Conservation (phyloP, 2,797 vertebrate genomes). For the Ataeniobius toweri region DNA sequence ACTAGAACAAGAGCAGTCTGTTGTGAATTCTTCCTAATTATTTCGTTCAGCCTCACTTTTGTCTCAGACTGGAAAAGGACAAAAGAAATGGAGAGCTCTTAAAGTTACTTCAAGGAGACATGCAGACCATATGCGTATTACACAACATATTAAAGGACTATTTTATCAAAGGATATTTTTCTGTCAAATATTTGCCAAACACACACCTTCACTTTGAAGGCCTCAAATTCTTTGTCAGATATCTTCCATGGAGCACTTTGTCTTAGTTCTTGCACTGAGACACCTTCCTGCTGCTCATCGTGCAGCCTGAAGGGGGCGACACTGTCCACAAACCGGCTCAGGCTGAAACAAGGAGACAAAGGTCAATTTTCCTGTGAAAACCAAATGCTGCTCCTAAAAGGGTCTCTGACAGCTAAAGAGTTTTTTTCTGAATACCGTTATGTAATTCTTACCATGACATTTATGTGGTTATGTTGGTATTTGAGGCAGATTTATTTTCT, state of each 20-base stretch:
- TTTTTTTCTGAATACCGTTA: background rate
- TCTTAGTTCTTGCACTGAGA: slow-evolving; percentile 41
- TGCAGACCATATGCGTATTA: background rate
- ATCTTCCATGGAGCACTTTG: slow-evolving; percentile 67
- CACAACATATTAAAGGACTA: background rate
- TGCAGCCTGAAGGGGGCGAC: slow-evolving; percentile 72
- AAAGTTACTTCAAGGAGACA: background rate
- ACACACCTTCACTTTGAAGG: slow-evolving; percentile 74
- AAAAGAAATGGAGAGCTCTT: background rate
- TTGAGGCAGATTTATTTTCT: background rate
- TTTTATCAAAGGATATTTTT: background rate
- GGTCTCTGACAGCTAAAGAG: background rate
- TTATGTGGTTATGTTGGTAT: background rate
- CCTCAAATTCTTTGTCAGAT: slow-evolving; percentile 76
- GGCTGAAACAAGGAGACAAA: slow-evolving; percentile 42
- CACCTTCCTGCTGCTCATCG: slow-evolving; percentile 62
- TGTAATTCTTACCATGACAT: too few species aligned
- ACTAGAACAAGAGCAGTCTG: slow-evolving; percentile 77
- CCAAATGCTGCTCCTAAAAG: background rate
- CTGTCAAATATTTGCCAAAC: background rate
- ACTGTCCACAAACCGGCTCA: slow-evolving; percentile 74
- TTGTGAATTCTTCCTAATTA: slow-evolving; percentile 78
- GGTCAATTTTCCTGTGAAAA: background rate
- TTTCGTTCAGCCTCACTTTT: slow-evolving; percentile 80
- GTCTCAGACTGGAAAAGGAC: slow-evolving; percentile 69